phyloP scores from a whole-genome alignment of 1,140 invertebrate genomes.

The Zaprionus inermis region DNA sequence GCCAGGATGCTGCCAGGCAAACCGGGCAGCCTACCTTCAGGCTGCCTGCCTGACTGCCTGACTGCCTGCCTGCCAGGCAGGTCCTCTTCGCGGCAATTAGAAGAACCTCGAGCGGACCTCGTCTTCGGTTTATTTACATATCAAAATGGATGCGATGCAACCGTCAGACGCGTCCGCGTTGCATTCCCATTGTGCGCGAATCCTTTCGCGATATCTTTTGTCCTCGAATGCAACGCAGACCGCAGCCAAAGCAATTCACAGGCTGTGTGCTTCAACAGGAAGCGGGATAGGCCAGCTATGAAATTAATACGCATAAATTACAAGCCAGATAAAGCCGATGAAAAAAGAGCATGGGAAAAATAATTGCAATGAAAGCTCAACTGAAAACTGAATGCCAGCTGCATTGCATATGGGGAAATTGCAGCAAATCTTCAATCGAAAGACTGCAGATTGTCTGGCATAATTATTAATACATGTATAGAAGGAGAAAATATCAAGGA shows the following conservation, averaged over 20 bases:
- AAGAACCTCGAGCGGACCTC: constrained; percentile 26
- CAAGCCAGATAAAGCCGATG: too few relatives aligned
- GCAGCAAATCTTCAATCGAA: too few relatives aligned
- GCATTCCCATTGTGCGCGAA: constrained; percentile 63
- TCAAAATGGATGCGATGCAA: constrained; percentile 71
- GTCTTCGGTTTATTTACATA: constrained; percentile 64
- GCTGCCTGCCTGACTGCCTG: neutral
- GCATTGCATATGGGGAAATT: too few relatives aligned
- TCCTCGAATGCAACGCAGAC: constrained; percentile 57
- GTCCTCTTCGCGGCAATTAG: constrained; percentile 77
- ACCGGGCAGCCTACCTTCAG: constrained; percentile 29
- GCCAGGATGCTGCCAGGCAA: constrained; percentile 30
- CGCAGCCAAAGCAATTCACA: constrained; percentile 47
- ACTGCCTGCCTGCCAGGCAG: constrained; percentile 45
- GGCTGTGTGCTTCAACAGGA: constrained; percentile 48
- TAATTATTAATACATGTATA: too few relatives aligned
- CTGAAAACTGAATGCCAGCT: too few relatives aligned
- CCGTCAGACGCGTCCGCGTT: constrained; percentile 42
- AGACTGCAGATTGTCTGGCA: too few relatives aligned
- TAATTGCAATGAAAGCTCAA: constrained; percentile 30
- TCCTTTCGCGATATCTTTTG: constrained; percentile 68
- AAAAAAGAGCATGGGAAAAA: constrained; percentile 70
- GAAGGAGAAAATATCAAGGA: too few relatives aligned
- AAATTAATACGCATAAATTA: constrained; percentile 82
- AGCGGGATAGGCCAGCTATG: constrained; percentile 74